Percentiles rank a stretch among this genome's conserved stretches.
Evolutionary conservation across 2,797 vertebrate genomes (phyloP).

Genomic region (Eidolon dupreanum): DNA sequence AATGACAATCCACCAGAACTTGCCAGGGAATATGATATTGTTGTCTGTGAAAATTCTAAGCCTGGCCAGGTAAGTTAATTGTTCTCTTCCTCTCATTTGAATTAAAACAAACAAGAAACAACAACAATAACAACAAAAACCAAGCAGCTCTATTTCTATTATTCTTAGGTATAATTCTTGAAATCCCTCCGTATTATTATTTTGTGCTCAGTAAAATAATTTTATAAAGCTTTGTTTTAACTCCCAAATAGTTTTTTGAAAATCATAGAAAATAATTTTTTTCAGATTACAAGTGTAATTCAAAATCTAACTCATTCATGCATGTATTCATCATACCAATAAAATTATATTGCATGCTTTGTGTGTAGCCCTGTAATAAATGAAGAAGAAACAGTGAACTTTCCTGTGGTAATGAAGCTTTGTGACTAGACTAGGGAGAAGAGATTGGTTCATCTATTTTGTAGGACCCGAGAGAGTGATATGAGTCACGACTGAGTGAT

Average conservation of each 20-base stretch:
- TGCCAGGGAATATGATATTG: constrained; percentile 91
- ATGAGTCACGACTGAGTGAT: neutral
- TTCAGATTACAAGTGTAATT: neutral
- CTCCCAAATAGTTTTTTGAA: neutral
- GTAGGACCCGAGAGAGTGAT: neutral
- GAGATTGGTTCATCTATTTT: neutral
- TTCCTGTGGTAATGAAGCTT: neutral
- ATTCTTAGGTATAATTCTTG: constrained; percentile 17
- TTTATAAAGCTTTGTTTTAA: constrained; percentile 50
- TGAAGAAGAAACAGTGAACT: neutral
- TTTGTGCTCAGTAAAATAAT: constrained; percentile 40
- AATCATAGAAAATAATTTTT: neutral
- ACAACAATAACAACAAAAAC: too few species aligned
- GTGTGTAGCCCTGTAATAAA: neutral
- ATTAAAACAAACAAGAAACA: neutral
- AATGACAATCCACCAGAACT: constrained; percentile 97
- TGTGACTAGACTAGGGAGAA: neutral
- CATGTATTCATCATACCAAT: neutral
- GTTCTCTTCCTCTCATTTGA: constrained; percentile 42
- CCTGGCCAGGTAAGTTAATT: constrained; percentile 92
- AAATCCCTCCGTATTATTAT: neutral
- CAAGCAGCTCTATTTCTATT: constrained; percentile 65
- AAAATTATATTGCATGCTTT: neutral
- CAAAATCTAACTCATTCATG: neutral
- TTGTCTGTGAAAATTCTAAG: constrained; percentile 96